These are phyloP conservation scores for Laothoe populi DNA, from an alignment of 2,888 invertebrate species.

Conservation along the genomic window DNA sequence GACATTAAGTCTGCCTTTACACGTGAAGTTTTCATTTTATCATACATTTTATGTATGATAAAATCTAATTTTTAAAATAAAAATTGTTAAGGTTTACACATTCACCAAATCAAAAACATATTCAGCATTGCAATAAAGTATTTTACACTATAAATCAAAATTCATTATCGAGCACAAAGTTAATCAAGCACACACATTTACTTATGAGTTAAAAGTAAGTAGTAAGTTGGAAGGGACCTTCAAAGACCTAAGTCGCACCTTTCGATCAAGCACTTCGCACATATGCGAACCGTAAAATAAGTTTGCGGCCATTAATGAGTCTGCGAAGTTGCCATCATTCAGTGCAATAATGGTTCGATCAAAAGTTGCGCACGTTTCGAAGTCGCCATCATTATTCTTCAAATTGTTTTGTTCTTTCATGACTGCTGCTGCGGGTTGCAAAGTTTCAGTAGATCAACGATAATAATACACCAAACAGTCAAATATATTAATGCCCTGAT, in stretches of 20 bases:
- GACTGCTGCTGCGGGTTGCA: too few relatives aligned
- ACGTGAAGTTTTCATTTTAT: too few relatives aligned
- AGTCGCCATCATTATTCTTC: slow-evolving; percentile 8
- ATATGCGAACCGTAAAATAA: slow-evolving; percentile 13
- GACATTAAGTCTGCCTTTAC: too few relatives aligned
- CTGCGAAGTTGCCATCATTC: slow-evolving; percentile 2
- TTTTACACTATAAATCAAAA: not conserved
- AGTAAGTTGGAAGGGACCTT: not conserved
- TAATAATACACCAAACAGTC: too few relatives aligned
- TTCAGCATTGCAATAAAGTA: not conserved
- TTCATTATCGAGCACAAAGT: not conserved
- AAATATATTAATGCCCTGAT: too few relatives aligned
- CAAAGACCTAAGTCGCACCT: not conserved
- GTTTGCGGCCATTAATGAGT: slow-evolving; percentile 8
- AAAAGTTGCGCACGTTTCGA: slow-evolving; percentile 3
- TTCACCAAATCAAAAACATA: too few relatives aligned
- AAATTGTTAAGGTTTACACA: too few relatives aligned
- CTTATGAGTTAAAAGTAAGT: not conserved
- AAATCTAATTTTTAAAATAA: too few relatives aligned
- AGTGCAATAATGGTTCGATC: slow-evolving; percentile 1
- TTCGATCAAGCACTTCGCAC: not conserved
- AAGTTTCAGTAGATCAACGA: too few relatives aligned
- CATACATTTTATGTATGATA: too few relatives aligned
- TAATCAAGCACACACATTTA: not conserved
- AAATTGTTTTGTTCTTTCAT: slow-evolving; percentile 6